phyloP scores from a whole-genome alignment of 2,113 vertebrate species.

The Silurus meridionalis region DNA sequence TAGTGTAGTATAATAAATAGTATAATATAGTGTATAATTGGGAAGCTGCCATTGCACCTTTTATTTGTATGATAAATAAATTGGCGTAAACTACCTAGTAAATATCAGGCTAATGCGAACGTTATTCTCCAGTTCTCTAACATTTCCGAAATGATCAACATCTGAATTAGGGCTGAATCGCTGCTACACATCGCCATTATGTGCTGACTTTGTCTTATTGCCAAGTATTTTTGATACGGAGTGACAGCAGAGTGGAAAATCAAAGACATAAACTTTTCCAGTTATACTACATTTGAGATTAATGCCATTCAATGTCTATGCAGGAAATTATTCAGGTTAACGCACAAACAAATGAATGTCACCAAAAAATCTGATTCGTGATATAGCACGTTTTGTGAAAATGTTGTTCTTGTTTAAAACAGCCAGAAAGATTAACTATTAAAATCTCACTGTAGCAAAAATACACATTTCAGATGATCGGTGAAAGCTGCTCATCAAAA shows the following conservation, averaged over 20 bases:
- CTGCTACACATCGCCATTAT: neutral
- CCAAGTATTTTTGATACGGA: neutral
- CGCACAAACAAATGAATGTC: neutral
- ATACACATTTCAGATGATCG: neutral
- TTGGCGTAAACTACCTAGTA: neutral
- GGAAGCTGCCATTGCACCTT: neutral
- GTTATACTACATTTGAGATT: neutral
- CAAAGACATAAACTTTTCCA: neutral
- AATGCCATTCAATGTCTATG: neutral
- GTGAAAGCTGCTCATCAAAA: neutral
- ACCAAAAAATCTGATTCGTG: neutral
- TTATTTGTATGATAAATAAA: neutral
- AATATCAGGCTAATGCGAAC: neutral
- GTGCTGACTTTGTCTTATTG: neutral
- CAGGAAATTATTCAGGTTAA: neutral
- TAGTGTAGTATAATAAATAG: no score
- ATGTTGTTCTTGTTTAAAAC: neutral
- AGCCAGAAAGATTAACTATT: neutral
- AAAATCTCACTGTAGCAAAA: neutral
- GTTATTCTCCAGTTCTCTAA: neutral
- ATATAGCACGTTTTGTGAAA: neutral
- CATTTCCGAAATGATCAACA: neutral
- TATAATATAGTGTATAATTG: neutral
- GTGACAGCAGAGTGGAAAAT: neutral
- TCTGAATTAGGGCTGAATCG: neutral